Base-by-base conservation (phyloP, 2,888 invertebrate species). In the Agrochola lota region DNA sequence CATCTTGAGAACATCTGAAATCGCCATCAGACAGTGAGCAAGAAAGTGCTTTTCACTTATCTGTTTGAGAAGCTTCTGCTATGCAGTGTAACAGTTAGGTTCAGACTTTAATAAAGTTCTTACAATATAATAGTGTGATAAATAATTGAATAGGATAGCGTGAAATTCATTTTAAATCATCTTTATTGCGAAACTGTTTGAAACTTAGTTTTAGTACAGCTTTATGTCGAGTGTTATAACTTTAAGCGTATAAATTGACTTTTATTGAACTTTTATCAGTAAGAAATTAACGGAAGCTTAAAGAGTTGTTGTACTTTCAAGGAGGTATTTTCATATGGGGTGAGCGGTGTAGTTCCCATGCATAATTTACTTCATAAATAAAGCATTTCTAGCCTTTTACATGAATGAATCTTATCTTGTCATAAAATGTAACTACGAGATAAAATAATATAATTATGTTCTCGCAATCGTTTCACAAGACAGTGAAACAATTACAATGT, bases 401-500 rank as follows among this genome's bases (percentile, higher is more conserved):
- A 75, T 11, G 15, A 55, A 26, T 59, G 26, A 66, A 66, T 82
- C 66, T 75, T 79, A 76, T 67, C 83, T 40, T 46, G 35, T 23
- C 30, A 43, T 76, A 60, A 60, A 26, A 52, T 66, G 35, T 77
- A 77, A 7, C 20, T 43, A 46, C 17, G 12, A n/a, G 30, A 83
- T 15, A 80, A 55, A 79, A 46, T 82, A 77, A 40, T 5, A 12
- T 2, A n/a, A n/a, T n/a, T n/a, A 80, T 12, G 55, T n/a, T 74
- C 77, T 46, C 66, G 83, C 77, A 60, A 46, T 66, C 30, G 59
- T 30, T 46, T 17, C 77, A 52, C 59, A 78, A 79, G 77, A 67
- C 60, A 67, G 83, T 52, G 23, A 52, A 69, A 73, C 85, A 82
- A 85, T 81, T 71, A 85, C 15, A 81, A 17, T n/a, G 35, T 68